Evolutionary conservation across 1,140 invertebrate genomes (phyloP), one percentile per base, ranked within the genome.

Genomic region (Cydia strobilella): DNA sequence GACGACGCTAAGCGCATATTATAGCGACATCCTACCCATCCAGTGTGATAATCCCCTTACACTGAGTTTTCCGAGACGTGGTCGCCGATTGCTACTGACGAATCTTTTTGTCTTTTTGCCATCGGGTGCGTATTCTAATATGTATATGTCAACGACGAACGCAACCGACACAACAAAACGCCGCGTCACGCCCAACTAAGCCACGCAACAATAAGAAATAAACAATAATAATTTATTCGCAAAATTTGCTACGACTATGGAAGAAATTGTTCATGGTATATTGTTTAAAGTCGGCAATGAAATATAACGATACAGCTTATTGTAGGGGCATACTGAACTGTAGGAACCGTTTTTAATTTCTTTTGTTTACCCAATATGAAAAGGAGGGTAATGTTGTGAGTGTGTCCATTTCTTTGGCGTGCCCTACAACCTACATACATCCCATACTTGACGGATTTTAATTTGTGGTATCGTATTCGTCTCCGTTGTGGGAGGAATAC

Each of bases 151-250:
- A 18, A 23, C 89, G 85, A 82, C 84, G 85, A 86, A 82, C 86
- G 82, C 78, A 83, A 81, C 81, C 84, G 85, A 90, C 87, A 91
- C 84, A 84, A 90, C 87, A 91, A 89, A 90, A 88, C 84, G 87
- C 78, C 77, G 79, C 85, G 88, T 91, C 88, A 92, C 85, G 88
- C 87, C 81, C 78, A 90, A 90, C 86, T 88, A 86, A 84, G 73
- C 83, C 78, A 87, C 86, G 84, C 82, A 83, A 85, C 79, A 78
- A 84, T 71, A 81, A 69, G 74, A 79, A 79, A 73, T 31, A 62
- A 31, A 77, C 76, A 78, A 79, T 80, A 69, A 81, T 69, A 69
- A 69, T 69, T 69, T 69, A 69, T 77, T 74, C 78, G 78, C 75
- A 39, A 82, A 82, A 78, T 83, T 82, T 76, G 77, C 72, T 74